Evolutionary conservation across 92 coral and sea anemone genomes (phyloP), one percentile per base, ranked within the genome.

Genomic region (Porites rus): DNA sequence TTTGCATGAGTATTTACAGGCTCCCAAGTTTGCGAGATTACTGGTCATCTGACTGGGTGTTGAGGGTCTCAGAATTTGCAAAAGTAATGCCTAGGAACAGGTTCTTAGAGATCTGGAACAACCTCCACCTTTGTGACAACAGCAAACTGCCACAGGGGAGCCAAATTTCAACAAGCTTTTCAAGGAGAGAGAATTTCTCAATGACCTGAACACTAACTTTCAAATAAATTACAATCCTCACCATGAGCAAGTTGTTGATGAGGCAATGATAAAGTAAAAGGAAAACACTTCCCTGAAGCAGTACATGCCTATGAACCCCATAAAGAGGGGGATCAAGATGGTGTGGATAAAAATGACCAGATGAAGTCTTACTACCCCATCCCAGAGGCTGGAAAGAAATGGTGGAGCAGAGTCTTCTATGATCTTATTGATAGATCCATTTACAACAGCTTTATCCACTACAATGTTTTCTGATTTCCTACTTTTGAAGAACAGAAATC

Each of bases 341-440:
- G 90, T 67, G 93, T 90, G 21, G 93, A 86, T 21, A 28, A 9
- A 28, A 90, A 90, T 80, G 79, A 90, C 43, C 90, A 86, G 46
- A 90, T 90, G 90, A 72, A 72, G 28, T 90, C 93, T 4, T 87
- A 81, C 62, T 82, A 81, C 69, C 19, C 79, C 56, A 87, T 87
- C 61, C 79, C 88, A 0, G 79, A 75, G 31, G 1, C 76, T 51
- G 88, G 87, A 66, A 88, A 76, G 70, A 88, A 75, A 20, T 88
- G 88, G 91, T 88, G 88, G 88, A 52, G 54, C 2, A 82, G 88
- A 38, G 17, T 88, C 12, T 64, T 81, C 20, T 82, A 43, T 88
- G 91, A 81, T 43, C 76, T 82, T 21, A 20, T 53, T 14, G 64
- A 53, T 10, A 50, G 61, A 72, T 11, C 76, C 10, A 13, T 72